Conservation (phyloP, 2,797 vertebrate species). For the Notoglanidium macrostoma region DNA sequence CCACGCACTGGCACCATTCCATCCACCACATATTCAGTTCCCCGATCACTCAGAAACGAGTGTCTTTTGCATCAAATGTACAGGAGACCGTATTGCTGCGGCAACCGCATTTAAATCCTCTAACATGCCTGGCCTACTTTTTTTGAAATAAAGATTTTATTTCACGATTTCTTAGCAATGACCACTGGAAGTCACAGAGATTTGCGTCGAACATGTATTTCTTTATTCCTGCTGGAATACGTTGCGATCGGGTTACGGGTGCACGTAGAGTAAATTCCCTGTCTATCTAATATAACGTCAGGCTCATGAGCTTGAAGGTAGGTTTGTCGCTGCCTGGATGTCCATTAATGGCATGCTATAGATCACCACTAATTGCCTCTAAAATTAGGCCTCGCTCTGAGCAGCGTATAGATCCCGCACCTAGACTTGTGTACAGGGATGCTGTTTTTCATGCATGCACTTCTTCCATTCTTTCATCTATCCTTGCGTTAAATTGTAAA, state of each 20-base stretch:
- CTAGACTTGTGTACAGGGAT: background rate
- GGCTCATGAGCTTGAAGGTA: background rate
- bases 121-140: background rate
- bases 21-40: background rate
- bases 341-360: constrained; percentile 54
- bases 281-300: background rate
- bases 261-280: background rate
- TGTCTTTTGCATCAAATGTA: background rate
- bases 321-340: constrained; percentile 51
- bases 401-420: constrained; percentile 50
- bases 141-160: background rate
- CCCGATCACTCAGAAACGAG: background rate
- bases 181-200: no score
- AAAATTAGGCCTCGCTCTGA: constrained; percentile 63
- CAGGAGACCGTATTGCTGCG: background rate
- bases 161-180: no score
- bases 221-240: background rate
- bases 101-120: background rate
- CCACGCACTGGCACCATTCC: background rate
- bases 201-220: background rate
- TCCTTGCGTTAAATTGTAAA: background rate
- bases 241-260: background rate
- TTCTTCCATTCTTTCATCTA: background rate
- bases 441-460: background rate
- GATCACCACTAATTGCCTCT: constrained; percentile 65